Evolutionary conservation across 2,888 invertebrate species (phyloP), one percentile per base, ranked within the genome.

Genomic region (Halocaridina rubra): DNA sequence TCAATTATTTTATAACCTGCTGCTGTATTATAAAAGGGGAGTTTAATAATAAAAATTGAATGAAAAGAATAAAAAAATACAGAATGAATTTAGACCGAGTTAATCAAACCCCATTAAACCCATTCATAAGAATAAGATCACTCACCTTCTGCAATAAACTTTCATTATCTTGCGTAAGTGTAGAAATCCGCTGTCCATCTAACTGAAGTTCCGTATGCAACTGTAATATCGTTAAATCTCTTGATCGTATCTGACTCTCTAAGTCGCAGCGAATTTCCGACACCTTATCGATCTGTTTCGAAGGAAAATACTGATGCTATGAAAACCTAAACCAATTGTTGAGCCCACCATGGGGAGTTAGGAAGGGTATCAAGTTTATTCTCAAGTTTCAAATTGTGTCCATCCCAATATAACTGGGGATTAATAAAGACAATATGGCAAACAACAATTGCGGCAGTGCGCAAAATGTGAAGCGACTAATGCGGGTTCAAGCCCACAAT

Each of bases 151-250:
- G 77, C 19, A 72, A 59, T 10, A 59, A 27, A 29, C 39, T 46
- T 16, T 33, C 29, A 39, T 57, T 72, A 5, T 84, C 82, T n/a
- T 84, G 77, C 5, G 61, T 30, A 16, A 84, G 78, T 16, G 72
- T 30, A 16, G 53, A 32, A 27, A 71, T 46, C 29, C 59, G 59
- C n/a, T 71, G 71, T 24, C 53, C 33, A 32, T 84, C 82, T 71
- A 84, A 33, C 30, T 72, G 71, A 22, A 71, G 30, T 32, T 84
- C 82, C 7, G 82, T 84, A 16, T 77, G 78, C 29, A 84, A 39
- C 78, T 84, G 82, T 3, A 84, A 61, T 16, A 84, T 27, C 13
- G 29, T 33, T 3, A 84, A 39, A 3, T 84, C 82, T 69, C 46
- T 59, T 10, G 82, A 69, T 19, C 82, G 33, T 13, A 84, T 29